A percentile compares a stretch with the other conserved stretches of the same genome.
These are phyloP conservation scores for Glandiceps talaboti DNA, from an alignment of 53 echinoderm and acorn worm species.

Conservation along the genomic window DNA sequence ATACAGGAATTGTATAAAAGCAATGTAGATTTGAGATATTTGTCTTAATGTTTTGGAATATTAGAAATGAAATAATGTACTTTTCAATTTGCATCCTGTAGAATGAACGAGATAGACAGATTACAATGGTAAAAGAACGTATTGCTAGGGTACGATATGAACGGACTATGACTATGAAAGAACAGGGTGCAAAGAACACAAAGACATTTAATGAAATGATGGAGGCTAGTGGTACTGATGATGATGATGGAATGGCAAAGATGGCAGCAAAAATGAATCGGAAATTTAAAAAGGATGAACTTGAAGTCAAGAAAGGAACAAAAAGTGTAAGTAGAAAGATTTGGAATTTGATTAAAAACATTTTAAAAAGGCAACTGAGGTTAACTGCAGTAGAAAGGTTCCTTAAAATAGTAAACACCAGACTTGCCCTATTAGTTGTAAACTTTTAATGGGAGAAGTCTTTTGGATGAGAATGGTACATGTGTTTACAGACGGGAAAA, in stretches of 20 bases:
- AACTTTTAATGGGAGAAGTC: no score
- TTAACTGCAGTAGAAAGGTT: no score
- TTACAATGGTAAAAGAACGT: conserved; percentile 64
- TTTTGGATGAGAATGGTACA: no score
- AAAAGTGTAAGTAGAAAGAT: conserved; percentile 67
- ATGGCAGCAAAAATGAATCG: conserved; percentile 58
- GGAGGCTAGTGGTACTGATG: conserved; percentile 6
- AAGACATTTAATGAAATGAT: conserved; percentile 47
- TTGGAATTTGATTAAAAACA: no score
- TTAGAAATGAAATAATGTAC: background rate
- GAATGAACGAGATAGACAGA: conserved; percentile 91
- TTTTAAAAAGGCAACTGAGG: no score
- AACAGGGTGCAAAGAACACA: conserved; percentile 16
- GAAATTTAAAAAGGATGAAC: conserved; percentile 51
- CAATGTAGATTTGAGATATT: background rate
- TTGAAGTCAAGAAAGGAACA: conserved; percentile 37
- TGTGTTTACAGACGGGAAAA: no score
- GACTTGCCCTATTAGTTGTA: no score
- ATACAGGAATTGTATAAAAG: background rate
- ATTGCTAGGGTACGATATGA: conserved; percentile 75
- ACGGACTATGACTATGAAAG: conserved; percentile 80
- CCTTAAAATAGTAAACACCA: no score
- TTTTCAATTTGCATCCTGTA: conserved; percentile 8
- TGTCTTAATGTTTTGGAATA: no score
- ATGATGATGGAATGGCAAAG: conserved; percentile 58